phyloP scores from a whole-genome alignment of 2,888 invertebrate genomes.

The Tetragonisca angustula region DNA sequence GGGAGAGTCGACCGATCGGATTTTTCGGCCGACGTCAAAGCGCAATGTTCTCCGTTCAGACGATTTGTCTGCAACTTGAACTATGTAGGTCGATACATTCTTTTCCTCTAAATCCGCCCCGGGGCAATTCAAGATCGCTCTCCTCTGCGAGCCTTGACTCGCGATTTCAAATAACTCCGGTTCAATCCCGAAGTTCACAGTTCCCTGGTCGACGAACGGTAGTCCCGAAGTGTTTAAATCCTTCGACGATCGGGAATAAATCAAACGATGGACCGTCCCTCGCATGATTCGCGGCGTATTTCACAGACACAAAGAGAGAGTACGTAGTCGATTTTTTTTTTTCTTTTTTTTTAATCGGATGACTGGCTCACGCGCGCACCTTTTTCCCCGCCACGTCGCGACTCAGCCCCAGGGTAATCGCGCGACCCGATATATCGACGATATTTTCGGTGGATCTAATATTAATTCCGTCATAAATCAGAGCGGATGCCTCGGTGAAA shows the following conservation, averaged over 20 bases:
- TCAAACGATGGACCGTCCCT: constrained; percentile 21
- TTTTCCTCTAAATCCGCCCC: not conserved
- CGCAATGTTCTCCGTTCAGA: not conserved
- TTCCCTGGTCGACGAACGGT: not conserved
- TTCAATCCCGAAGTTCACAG: not conserved
- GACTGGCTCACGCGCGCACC: constrained; percentile 24
- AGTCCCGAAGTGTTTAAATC: constrained; percentile 35
- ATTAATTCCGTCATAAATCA: constrained; percentile 77
- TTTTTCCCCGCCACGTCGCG: constrained; percentile 16
- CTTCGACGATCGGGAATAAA: constrained; percentile 30
- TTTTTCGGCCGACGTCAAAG: not conserved
- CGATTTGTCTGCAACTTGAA: not conserved
- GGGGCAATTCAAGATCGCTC: constrained; percentile 1
- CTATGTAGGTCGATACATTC: constrained; percentile 20
- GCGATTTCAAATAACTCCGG: not conserved
- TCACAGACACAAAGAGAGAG: constrained; percentile 20
- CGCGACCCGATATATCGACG: constrained; percentile 63
- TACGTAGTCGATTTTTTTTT: constrained; percentile 17
- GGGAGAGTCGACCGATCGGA: not conserved
- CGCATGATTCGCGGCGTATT: constrained; percentile 44
- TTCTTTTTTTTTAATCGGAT: constrained; percentile 10
- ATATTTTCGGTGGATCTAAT: constrained; percentile 70
- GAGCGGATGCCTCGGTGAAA: constrained; percentile 63
- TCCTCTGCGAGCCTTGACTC: not conserved
- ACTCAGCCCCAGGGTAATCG: constrained; percentile 39